Evolutionary conservation across 2,888 invertebrate genomes (phyloP), one percentile per base, ranked within the genome.

Genomic region (Argynnis bischoffii): DNA sequence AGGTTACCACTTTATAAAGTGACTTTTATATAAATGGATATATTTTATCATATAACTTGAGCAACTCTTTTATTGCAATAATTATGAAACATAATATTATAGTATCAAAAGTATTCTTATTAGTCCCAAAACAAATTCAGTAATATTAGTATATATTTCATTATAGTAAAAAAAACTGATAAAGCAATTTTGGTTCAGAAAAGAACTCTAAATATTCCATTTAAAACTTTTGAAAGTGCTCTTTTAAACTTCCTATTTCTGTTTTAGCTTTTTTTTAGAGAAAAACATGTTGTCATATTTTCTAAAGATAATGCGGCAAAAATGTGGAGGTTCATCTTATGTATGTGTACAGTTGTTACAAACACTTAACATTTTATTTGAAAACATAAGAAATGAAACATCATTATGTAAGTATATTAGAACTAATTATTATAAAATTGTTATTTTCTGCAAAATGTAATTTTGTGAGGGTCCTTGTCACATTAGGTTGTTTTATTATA

Each of bases 241-340:
- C 16, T 16, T 50, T n/a, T n/a, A n/a, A 26, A 50, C 18, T 14
- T 47, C 31, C 56, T 54, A 35, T 46, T 14, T 53, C n/a, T 48
- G n/a, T 94, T 95, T 72, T 91, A 99, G 99, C 84, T 99, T 99
- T 90, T 99, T 99, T 88, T 92, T 99, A 84, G 99, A 99, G 89
- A 99, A 99, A 86, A 99, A 99, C 82, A 99, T 99, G 99, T 93
- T 99, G 48, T 98, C 98, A 6, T 99, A 99, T 89, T 99, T 99
- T 88, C 90, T 99, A 77, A 96, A 97, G 77, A 99, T 99, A 75
- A 98, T 99, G 98, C 95, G 98, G 80, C 99, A 99, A 87, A 98
- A 98, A 85, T 98, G 98, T 92, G 99, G 99, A 8, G 96, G 96
- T 14, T 95, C 96, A 0, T 97, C 98, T 74, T 99, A 96, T 92